A percentile compares a stretch with the other conserved stretches of the same genome.
Conservation (phyloP, 2,888 invertebrate genomes). For the Coelinius sp. region DNA sequence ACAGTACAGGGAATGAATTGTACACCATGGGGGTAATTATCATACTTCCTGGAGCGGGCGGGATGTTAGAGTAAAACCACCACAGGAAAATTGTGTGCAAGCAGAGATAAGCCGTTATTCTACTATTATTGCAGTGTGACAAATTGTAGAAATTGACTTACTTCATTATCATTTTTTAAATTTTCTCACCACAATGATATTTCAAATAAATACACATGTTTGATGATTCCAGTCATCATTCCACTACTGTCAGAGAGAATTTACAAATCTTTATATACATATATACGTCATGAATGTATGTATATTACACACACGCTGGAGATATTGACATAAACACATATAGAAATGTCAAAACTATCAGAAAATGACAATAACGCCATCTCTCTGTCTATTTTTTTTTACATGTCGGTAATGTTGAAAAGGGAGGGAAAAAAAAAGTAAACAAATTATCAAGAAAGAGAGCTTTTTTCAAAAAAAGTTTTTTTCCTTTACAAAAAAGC, state of each 20-base stretch:
- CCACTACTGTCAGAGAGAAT: neutral
- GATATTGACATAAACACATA: no score
- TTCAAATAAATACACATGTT: neutral
- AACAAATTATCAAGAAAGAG: no score
- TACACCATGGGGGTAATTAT: conserved; percentile 61
- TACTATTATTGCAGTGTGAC: neutral
- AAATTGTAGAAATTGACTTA: neutral
- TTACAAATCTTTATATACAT: neutral
- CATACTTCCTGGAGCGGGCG: conserved; percentile 58
- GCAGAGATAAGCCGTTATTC: conserved; percentile 29
- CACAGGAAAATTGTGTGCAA: conserved; percentile 40
- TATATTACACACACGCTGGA: no score
- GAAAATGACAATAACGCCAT: no score
- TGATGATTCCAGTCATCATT: neutral
- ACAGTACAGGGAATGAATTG: conserved; percentile 4
- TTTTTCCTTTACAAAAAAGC: no score
- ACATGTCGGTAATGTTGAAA: no score
- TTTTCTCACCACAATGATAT: neutral
- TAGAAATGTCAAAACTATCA: no score
- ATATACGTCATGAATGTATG: no score
- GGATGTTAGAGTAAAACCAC: conserved; percentile 35
- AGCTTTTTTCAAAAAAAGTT: no score
- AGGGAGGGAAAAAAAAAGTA: no score
- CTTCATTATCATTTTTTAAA: neutral
- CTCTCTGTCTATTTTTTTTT: no score